These are phyloP conservation scores for Desmodus rotundus DNA, from an alignment of 2,113 vertebrate genomes.

Conservation along the genomic window DNA sequence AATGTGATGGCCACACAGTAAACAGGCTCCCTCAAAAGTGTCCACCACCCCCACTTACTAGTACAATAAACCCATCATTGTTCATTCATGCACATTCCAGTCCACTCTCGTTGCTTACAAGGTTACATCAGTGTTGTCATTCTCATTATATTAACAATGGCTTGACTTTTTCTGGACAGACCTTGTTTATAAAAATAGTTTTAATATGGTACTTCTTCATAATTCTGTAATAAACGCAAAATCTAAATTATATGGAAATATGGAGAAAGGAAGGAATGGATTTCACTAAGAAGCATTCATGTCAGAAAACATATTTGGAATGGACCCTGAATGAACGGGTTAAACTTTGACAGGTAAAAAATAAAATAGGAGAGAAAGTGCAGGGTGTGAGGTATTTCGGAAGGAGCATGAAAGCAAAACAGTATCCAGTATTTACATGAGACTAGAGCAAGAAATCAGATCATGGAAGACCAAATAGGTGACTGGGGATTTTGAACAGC, in stretches of 20 bases:
- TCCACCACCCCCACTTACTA: too few species aligned
- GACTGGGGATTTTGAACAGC: not conserved
- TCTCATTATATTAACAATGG: too few species aligned
- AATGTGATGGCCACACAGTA: too few species aligned
- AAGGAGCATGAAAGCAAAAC: not conserved
- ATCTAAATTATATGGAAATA: not conserved
- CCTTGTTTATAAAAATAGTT: not conserved
- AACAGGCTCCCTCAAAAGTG: too few species aligned
- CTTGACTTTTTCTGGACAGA: too few species aligned
- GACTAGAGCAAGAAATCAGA: not conserved
- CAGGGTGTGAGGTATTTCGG: not conserved
- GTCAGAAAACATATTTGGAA: not conserved
- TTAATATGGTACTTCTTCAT: not conserved
- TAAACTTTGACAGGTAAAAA: slow-evolving; percentile 8
- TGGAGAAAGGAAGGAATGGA: not conserved
- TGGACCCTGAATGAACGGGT: not conserved
- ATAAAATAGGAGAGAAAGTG: not conserved
- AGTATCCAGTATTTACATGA: not conserved
- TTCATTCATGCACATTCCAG: too few species aligned
- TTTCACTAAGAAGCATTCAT: slow-evolving; percentile 20
- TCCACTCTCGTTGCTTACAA: too few species aligned
- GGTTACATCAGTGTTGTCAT: too few species aligned
- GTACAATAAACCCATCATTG: too few species aligned
- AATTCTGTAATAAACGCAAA: not conserved
- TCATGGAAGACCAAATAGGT: not conserved